Percentiles rank a stretch among this genome's conserved stretches.
Conservation (phyloP, 1,140 invertebrate species). For the Capitella teleta region DNA sequence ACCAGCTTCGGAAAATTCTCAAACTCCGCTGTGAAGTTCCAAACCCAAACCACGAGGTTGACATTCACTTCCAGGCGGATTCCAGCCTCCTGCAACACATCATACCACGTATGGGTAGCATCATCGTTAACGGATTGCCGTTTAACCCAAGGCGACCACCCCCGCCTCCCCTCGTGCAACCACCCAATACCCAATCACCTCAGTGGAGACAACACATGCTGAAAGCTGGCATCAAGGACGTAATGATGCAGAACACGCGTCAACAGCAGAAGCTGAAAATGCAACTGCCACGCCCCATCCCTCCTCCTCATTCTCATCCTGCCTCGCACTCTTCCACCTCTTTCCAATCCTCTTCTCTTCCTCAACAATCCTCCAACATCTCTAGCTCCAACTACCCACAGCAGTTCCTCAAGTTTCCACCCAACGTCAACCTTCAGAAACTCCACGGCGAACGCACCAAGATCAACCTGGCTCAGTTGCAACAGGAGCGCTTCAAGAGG, state of each 20-base stretch:
- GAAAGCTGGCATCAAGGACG: neutral
- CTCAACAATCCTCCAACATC: conserved; percentile 12
- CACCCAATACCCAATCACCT: neutral
- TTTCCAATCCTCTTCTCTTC: conserved; percentile 9
- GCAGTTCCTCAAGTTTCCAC: neutral
- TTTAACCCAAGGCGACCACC: conserved; percentile 4
- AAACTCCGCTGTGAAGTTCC: conserved; percentile 26
- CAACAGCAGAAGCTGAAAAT: conserved; percentile 33
- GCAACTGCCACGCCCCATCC: conserved; percentile 13
- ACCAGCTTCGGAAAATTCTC: conserved; percentile 16
- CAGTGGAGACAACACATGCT: neutral
- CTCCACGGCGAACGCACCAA: neutral
- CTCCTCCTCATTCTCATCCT: neutral
- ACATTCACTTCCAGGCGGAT: conserved; percentile 28
- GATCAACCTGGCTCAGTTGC: conserved; percentile 10
- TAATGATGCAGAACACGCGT: conserved; percentile 10
- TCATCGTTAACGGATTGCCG: conserved; percentile 23
- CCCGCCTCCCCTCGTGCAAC: neutral
- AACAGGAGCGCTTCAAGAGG: conserved; percentile 4
- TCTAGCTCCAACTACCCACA: conserved; percentile 10
- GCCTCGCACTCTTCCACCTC: conserved; percentile 1
- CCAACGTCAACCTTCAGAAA: neutral
- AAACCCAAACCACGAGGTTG: conserved; percentile 26
- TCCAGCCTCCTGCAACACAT: conserved; percentile 18
- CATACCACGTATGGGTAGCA: conserved; percentile 20